phyloP scores from a whole-genome alignment of 2,888 invertebrate species.

The Trisateles emortualis region DNA sequence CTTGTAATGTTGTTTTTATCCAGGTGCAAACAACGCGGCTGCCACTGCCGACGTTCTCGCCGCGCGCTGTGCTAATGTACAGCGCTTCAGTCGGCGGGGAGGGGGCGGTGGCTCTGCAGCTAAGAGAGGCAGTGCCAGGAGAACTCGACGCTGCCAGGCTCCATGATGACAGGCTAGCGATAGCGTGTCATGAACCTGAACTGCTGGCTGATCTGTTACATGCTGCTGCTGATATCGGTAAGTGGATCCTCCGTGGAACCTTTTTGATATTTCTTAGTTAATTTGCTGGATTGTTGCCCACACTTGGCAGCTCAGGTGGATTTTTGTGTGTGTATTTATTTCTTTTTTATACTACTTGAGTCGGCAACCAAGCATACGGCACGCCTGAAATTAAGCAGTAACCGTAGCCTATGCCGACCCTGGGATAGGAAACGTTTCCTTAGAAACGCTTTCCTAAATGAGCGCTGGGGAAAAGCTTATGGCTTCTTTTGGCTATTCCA shows the following conservation, averaged over 20 bases:
- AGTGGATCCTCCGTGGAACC: constrained; percentile 40
- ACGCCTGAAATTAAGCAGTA: too few species aligned
- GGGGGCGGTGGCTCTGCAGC: constrained; percentile 87
- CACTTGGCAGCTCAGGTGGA: too few species aligned
- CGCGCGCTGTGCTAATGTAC: constrained; percentile 90
- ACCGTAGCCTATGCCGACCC: too few species aligned
- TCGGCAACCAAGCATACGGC: too few species aligned
- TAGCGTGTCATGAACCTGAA: constrained; percentile 92
- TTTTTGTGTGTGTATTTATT: too few species aligned
- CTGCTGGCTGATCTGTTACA: constrained; percentile 91
- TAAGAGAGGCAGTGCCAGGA: constrained; percentile 86
- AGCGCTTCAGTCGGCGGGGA: constrained; percentile 89
- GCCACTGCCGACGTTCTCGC: constrained; percentile 83
- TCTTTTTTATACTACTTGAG: too few species aligned
- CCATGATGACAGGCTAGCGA: constrained; percentile 89
- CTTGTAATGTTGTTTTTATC: neutral
- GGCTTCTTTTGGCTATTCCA: too few species aligned
- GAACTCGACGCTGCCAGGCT: constrained; percentile 76
- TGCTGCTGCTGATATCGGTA: constrained; percentile 87
- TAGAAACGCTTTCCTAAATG: too few species aligned
- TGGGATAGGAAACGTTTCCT: too few species aligned
- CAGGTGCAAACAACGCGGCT: constrained; percentile 83
- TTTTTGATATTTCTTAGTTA: too few species aligned
- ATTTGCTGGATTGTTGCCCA: too few species aligned
- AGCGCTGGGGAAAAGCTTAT: too few species aligned